These are phyloP conservation scores for Marronus borbonicus DNA, from an alignment of 2,888 invertebrate genomes.

Conservation along the genomic window DNA sequence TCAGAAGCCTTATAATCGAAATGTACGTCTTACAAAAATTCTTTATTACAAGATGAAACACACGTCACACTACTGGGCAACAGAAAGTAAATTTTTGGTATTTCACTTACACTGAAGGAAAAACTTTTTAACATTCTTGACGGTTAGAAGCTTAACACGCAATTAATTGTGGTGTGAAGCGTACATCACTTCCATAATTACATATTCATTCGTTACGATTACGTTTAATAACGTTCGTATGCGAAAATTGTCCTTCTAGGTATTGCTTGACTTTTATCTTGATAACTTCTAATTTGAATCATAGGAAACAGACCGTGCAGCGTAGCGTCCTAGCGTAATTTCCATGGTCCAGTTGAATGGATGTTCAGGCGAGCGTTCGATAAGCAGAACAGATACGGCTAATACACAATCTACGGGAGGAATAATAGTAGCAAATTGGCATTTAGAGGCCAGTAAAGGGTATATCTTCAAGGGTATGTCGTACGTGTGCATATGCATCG, in stretches of 20 bases:
- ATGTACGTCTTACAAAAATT: no score
- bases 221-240: not conserved
- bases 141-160: no score
- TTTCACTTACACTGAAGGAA: no score
- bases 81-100: no score
- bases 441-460: not conserved
- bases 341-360: conserved; percentile 10
- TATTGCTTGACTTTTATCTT: conserved; percentile 18
- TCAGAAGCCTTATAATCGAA: no score
- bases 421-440: not conserved
- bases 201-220: not conserved
- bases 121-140: no score
- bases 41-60: no score
- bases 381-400: not conserved
- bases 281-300: conserved; percentile 33
- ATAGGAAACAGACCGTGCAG: conserved; percentile 20
- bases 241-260: not conserved
- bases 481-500: no score
- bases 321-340: not conserved
- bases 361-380: not conserved
- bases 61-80: no score
- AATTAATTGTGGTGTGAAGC: no score
- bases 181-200: not conserved
- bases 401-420: not conserved
- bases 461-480: not conserved